These are phyloP conservation scores for Lutjanus campechanus DNA, from an alignment of 2,797 vertebrate species.

Conservation along the genomic window DNA sequence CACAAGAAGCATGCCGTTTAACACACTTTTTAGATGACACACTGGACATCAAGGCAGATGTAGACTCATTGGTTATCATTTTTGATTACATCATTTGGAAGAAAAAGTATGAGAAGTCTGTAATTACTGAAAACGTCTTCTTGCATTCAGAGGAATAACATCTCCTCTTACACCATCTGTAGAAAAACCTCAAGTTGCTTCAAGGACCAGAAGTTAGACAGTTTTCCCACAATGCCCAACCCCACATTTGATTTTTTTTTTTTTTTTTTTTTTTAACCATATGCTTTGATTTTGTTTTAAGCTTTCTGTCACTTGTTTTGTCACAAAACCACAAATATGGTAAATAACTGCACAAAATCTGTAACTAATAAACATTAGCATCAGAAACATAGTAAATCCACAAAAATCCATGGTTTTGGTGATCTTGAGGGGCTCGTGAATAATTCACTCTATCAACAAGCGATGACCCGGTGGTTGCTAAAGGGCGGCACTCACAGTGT, in stretches of 20 bases:
- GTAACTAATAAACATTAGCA: background rate
- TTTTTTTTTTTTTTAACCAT: background rate
- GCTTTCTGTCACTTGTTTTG: background rate
- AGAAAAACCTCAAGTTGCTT: background rate
- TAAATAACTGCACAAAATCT: background rate
- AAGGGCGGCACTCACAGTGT: constrained; percentile 91
- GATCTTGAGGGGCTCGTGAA: background rate
- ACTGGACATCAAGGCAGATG: background rate
- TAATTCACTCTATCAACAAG: constrained; percentile 1
- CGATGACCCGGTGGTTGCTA: background rate
- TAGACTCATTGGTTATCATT: background rate
- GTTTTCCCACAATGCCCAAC: background rate
- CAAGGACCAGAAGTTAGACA: background rate
- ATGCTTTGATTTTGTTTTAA: background rate
- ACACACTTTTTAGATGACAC: background rate
- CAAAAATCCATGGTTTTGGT: background rate
- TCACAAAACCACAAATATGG: background rate
- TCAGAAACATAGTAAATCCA: background rate
- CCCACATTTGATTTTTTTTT: background rate
- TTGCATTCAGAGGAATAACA: background rate
- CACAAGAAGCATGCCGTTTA: background rate
- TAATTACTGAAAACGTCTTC: background rate
- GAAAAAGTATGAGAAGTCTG: background rate
- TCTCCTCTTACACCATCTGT: background rate
- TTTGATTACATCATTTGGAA: background rate